Conservation (phyloP, 2,888 invertebrate species). For the Hirtodrosophila histrioides region DNA sequence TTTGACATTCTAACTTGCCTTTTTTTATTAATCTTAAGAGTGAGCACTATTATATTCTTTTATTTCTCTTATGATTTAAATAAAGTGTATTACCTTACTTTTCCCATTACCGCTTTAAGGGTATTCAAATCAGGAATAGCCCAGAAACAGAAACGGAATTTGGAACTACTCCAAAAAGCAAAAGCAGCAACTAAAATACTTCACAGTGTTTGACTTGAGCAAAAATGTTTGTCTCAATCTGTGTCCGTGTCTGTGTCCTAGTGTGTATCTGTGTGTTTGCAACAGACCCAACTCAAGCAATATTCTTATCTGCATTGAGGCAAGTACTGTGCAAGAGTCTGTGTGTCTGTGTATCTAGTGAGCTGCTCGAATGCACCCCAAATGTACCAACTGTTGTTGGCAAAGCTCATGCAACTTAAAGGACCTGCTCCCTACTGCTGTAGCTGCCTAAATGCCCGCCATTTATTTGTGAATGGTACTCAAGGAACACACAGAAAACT, state of each 20-base stretch:
- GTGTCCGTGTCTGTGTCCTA: constrained; percentile 9
- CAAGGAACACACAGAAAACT: constrained; percentile 44
- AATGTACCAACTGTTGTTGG: constrained; percentile 62
- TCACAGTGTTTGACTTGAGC: constrained; percentile 54
- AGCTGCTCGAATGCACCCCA: constrained; percentile 52
- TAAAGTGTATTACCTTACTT: no score
- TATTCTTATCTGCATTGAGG: constrained; percentile 80
- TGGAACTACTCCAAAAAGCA: constrained; percentile 36
- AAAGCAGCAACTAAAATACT: constrained; percentile 39
- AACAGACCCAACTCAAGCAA: constrained; percentile 55
- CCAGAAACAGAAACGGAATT: constrained; percentile 12
- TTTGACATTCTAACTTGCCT: no score
- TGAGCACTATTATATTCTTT: no score
- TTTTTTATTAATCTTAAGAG: no score
- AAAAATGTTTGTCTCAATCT: constrained; percentile 35
- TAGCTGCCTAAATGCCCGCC: constrained; percentile 70
- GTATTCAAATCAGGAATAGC: constrained; percentile 7
- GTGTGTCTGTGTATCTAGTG: constrained; percentile 31
- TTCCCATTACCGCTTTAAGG: no score
- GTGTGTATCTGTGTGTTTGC: constrained; percentile 27
- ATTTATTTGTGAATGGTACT: constrained; percentile 79
- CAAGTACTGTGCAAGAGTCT: constrained; percentile 49
- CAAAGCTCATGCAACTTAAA: constrained; percentile 40
- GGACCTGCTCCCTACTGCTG: constrained; percentile 22
- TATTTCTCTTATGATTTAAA: no score